phyloP scores from a whole-genome alignment of 2,888 invertebrate genomes.

The Lordiphosa andalusiaca region DNA sequence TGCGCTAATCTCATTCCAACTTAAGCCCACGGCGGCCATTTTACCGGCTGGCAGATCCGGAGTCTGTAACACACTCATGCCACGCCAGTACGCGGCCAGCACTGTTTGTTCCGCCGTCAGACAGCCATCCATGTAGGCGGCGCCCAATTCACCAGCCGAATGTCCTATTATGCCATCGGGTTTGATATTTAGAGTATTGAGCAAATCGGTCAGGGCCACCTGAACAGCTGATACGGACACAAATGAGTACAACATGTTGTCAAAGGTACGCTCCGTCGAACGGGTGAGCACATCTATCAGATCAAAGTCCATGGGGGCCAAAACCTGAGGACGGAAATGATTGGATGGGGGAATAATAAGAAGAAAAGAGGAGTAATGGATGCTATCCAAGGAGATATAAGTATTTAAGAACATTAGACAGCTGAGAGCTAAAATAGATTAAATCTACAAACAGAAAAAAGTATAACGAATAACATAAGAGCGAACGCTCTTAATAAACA shows the following conservation, averaged over 20 bases:
- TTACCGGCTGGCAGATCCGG: slow-evolving; percentile 85
- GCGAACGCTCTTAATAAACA: no score
- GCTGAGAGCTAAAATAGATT: no score
- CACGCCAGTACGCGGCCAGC: slow-evolving; percentile 96
- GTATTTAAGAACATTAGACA: no score
- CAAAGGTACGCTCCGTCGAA: slow-evolving; percentile 88
- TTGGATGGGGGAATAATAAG: no score
- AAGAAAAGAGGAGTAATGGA: no score
- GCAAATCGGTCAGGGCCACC: slow-evolving; percentile 94
- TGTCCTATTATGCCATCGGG: slow-evolving; percentile 98
- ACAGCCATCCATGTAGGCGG: slow-evolving; percentile 97
- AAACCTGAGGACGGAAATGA: slow-evolving; percentile 78
- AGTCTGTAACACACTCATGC: slow-evolving; percentile 89
- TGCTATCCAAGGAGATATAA: no score
- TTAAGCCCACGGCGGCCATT: slow-evolving; percentile 96
- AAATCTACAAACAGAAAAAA: no score
- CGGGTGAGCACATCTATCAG: slow-evolving; percentile 88
- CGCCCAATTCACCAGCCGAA: slow-evolving; percentile 86
- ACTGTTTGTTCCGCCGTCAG: slow-evolving; percentile 97
- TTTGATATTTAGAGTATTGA: slow-evolving; percentile 86
- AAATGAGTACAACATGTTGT: slow-evolving; percentile 94
- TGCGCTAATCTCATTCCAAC: slow-evolving; percentile 89
- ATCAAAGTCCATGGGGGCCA: slow-evolving; percentile 90
- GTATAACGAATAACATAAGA: no score
- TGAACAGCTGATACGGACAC: slow-evolving; percentile 97